Base-by-base conservation (phyloP, 1,140 invertebrate species). In the Halictus rubicundus region DNA sequence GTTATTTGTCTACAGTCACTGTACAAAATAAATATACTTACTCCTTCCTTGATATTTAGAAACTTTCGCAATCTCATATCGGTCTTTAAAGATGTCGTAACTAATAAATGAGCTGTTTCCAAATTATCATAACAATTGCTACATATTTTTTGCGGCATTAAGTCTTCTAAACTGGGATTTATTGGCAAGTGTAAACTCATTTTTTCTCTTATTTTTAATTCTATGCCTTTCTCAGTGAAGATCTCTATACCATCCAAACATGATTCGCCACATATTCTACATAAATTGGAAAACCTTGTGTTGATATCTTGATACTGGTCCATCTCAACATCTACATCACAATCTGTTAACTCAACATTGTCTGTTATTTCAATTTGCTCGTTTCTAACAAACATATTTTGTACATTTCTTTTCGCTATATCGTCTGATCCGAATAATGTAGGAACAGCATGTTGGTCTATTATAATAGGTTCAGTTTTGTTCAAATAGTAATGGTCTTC, bases 111-210 rank as follows among this genome's bases (percentile, higher is more conserved):
- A 37, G 78, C 78, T 54, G 80, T 63, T 83, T 91, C 90, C 9
- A 92, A 69, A 80, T 88, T 91, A 1, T 87, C 77, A 54, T 84
- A 88, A 74, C 91, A 92, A 66, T 87, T 83, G 4, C 65, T 74
- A 39, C 91, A 92, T 14, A 91, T 74, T 79, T 88, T 89, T 61
- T 86, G 87, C 16, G 89, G 88, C 80, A 89, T 81, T 23, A 79
- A 63, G 66, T 91, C 89, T 9, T 88, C 63, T 32, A 46, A 19
- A 23, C 83, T 63, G 21, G 90, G 37, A 14, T 63, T 63, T 25
- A 91, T 88, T 32, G 90, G 90, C 64, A 90, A 78, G 76, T 89
- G 84, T 46, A 90, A 70, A 63, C 72, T 73, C 39, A 91, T 89
- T 84, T 89, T 91, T 39, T 91, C 87, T 72, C 69, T 84, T 19